phyloP scores from a whole-genome alignment of 2,888 invertebrate genomes.

The Ecliptopera silaceata region DNA sequence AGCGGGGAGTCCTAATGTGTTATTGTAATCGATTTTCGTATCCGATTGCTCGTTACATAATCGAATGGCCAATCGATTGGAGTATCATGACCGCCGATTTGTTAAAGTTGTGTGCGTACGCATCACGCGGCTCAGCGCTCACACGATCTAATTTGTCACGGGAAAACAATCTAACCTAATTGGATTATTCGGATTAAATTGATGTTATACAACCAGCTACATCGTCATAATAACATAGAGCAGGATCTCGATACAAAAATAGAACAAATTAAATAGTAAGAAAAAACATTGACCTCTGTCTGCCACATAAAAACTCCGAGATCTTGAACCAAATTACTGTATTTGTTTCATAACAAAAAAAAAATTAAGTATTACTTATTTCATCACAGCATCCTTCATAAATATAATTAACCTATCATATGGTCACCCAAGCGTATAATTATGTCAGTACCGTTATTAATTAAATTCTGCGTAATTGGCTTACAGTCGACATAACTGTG shows the following conservation, averaged over 20 bases:
- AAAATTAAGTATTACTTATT: conserved; percentile 9
- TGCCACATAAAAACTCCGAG: neutral
- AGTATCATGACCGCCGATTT: conserved; percentile 55
- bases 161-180: conserved; percentile 17
- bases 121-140: conserved; percentile 20
- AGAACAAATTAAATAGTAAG: neutral
- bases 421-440: conserved; percentile 20
- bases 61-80: conserved; percentile 46
- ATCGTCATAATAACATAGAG: neutral
- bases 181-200: conserved; percentile 18
- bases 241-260: neutral
- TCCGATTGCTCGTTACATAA: conserved; percentile 49
- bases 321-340: conserved; percentile 20
- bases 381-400: conserved; percentile 25
- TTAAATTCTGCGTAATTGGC: conserved; percentile 20
- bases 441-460: conserved; percentile 25
- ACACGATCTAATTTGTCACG: conserved; percentile 26
- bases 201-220: neutral
- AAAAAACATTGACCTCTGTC: conserved; percentile 13
- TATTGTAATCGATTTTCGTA: conserved; percentile 51
- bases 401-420: conserved; percentile 27
- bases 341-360: conserved; percentile 24
- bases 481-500: conserved; percentile 13
- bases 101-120: conserved; percentile 43
- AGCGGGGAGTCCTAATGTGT: conserved; percentile 47